Conservation (phyloP, 2,113 vertebrate species). For the Sylvia atricapilla region DNA sequence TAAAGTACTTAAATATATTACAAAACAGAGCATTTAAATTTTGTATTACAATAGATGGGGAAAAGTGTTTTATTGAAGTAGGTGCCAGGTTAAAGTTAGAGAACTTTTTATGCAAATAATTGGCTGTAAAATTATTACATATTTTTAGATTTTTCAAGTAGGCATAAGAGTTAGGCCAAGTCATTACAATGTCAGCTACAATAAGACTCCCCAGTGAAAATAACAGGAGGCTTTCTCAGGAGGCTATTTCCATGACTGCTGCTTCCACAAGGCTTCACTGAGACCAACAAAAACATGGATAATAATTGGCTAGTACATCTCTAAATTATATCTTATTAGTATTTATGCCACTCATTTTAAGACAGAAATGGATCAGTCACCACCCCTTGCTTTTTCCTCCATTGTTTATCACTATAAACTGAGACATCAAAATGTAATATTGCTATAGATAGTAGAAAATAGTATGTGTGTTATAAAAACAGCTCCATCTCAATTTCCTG, state of each 20-base stretch:
- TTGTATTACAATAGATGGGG: background rate
- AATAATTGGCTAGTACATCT: background rate
- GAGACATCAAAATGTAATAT: background rate
- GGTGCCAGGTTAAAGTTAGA: background rate
- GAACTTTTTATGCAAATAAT: background rate
- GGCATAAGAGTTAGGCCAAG: background rate
- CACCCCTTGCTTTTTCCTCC: background rate
- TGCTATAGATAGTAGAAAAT: background rate
- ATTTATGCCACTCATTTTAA: background rate
- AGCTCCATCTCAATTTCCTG: background rate
- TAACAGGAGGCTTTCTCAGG: background rate
- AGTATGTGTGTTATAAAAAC: rapidly evolving
- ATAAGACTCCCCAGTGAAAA: background rate
- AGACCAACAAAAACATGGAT: background rate
- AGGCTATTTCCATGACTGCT: background rate
- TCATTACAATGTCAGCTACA: background rate
- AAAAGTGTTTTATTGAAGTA: background rate
- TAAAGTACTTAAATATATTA: background rate
- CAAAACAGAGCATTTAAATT: background rate
- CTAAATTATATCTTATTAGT: slow-evolving; percentile 19
- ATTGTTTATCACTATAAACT: background rate
- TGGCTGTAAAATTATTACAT: background rate
- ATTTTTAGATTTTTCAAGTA: background rate
- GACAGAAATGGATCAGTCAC: background rate
- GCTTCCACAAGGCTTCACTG: background rate